A percentile compares a stretch with the other conserved stretches of the same genome.
These are phyloP conservation scores for Austrolebias charrua DNA, from an alignment of 2,797 vertebrate species.

Conservation along the genomic window DNA sequence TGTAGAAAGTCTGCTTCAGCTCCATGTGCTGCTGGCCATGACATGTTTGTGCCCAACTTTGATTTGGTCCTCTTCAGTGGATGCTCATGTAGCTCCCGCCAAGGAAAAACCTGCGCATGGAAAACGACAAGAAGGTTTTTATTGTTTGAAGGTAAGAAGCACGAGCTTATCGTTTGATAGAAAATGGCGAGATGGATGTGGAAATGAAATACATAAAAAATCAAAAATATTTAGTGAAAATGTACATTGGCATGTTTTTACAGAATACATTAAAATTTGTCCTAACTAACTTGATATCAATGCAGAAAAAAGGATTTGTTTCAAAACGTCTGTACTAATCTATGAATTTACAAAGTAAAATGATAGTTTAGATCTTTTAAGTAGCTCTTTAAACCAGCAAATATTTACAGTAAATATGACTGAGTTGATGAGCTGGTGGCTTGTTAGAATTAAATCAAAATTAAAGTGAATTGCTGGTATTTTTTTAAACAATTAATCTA, in stretches of 20 bases:
- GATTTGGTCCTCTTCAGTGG: conserved; percentile 81
- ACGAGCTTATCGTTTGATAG: background rate
- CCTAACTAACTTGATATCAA: too few relatives aligned
- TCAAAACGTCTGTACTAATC: too few relatives aligned
- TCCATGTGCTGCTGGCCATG: conserved; percentile 79
- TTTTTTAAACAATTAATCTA: too few relatives aligned
- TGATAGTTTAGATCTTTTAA: too few relatives aligned
- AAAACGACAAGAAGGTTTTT: conserved; percentile 17
- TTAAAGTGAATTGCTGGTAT: too few relatives aligned
- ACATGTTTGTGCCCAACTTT: conserved; percentile 83
- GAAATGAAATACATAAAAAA: conserved; percentile 10
- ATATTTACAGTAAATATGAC: too few relatives aligned
- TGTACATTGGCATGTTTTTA: background rate
- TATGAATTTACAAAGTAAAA: too few relatives aligned
- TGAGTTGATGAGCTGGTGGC: too few relatives aligned
- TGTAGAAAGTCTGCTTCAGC: conserved; percentile 28
- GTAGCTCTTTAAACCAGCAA: too few relatives aligned
- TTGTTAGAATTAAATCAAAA: too few relatives aligned
- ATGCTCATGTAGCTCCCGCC: conserved; percentile 78
- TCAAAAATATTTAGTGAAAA: background rate
- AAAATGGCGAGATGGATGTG: conserved; percentile 38
- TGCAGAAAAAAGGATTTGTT: background rate
- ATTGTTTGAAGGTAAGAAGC: background rate
- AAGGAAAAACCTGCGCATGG: conserved; percentile 70
- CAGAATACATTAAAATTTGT: conserved; percentile 9